phyloP scores from a whole-genome alignment of 2,113 vertebrate genomes.

The Zosterops japonicus region DNA sequence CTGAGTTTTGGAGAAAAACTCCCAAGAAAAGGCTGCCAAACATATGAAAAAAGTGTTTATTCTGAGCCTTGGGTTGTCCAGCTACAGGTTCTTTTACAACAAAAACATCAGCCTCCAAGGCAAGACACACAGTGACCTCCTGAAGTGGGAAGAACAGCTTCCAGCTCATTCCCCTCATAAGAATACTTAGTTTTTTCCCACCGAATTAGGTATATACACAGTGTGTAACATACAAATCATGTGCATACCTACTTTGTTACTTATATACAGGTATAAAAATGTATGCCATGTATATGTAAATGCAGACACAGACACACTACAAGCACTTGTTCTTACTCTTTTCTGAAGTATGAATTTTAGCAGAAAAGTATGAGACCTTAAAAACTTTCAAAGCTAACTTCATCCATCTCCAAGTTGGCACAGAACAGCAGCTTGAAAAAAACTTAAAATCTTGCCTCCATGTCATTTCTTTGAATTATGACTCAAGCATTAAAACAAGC shows the following conservation, averaged over 20 bases:
- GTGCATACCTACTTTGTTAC: neutral
- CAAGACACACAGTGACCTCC: neutral
- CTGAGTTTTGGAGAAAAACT: neutral
- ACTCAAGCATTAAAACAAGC: slow-evolving; percentile 27
- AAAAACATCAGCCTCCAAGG: neutral
- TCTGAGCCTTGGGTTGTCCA: neutral
- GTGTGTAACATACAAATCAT: neutral
- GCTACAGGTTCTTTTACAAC: neutral
- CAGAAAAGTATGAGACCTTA: neutral
- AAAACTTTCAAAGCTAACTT: neutral
- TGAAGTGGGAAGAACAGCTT: neutral
- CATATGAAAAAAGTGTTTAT: neutral
- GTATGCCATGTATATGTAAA: neutral
- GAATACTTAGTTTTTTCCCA: neutral
- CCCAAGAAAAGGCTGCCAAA: neutral
- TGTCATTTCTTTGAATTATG: slow-evolving; percentile 30
- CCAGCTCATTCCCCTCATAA: neutral
- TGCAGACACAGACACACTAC: neutral
- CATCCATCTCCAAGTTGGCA: neutral
- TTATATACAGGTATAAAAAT: neutral
- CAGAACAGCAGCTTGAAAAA: neutral
- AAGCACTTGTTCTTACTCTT: neutral
- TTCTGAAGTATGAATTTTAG: neutral
- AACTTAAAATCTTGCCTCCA: neutral
- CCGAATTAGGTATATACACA: neutral